A percentile compares a stretch with the other conserved stretches of the same genome.
Conservation (phyloP, 2,888 invertebrate genomes). For the Sialis lutaria region DNA sequence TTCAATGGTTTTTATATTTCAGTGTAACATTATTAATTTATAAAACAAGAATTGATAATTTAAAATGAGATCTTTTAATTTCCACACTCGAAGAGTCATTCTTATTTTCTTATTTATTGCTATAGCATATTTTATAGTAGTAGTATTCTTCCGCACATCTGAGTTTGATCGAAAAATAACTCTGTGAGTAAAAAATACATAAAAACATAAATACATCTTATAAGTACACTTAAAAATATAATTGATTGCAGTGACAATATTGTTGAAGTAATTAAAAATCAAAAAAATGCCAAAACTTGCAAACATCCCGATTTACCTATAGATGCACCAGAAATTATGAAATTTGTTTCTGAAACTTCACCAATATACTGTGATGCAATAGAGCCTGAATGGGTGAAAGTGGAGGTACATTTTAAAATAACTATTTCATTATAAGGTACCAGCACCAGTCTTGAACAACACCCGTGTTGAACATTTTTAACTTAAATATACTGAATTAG, state of each 20-base stretch:
- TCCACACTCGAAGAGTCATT: not conserved
- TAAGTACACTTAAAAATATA: no score
- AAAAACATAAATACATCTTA: no score
- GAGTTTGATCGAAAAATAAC: no score
- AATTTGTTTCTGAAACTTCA: constrained; percentile 43
- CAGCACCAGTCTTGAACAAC: no score
- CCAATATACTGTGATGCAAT: constrained; percentile 44
- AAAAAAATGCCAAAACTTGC: constrained; percentile 33
- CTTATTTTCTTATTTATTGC: no score
- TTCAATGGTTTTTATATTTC: no score
- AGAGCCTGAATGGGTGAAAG: constrained; percentile 58
- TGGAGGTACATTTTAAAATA: constrained; percentile 32
- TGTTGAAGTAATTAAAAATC: constrained; percentile 26
- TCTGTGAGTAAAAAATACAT: no score
- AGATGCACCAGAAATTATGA: constrained; percentile 53
- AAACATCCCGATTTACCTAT: constrained; percentile 46
- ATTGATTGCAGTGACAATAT: constrained; percentile 23
- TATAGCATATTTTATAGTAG: no score
- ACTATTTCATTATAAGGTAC: not conserved
- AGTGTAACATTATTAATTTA: not conserved
- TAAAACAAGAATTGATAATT: not conserved
- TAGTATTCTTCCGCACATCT: no score
- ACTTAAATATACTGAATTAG: no score
- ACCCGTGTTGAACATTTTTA: not conserved
- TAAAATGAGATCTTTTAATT: not conserved